Base-by-base conservation (phyloP, 2,888 invertebrate genomes). In the Dicranocentrus wangi region DNA sequence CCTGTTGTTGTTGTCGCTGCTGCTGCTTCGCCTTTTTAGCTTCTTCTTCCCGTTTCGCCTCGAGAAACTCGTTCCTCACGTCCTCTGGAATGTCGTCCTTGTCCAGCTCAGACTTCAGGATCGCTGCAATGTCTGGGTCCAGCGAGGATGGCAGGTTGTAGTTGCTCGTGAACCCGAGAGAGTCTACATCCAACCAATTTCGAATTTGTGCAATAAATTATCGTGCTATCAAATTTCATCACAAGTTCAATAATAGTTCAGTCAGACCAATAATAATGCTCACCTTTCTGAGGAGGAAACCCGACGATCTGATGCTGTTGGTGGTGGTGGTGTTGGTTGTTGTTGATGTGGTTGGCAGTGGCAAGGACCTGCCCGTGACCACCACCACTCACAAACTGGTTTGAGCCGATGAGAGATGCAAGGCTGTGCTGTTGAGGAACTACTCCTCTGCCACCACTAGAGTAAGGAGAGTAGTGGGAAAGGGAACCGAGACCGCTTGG, bases 11-110 rank as follows among this genome's bases (percentile, higher is more conserved):
- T 27, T 21, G 47, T 10, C 42, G 17, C 15, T 42, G 47, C 43
- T 66, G 65, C n/a, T 55, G 65, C 27, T 76, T 7, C 19, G 51
- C 51, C 25, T 70, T 69, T 19, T 63, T 63, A n/a, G 75, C 25
- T 3, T 63, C 15, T 17, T 73, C 55, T 43, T 83, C 81, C 25
- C 75, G 15, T 28, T 85, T 75, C 2, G 82, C 81, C 23, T 83
- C 82, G 23, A 75, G 47, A 61, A 85, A 85, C 23, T 85, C 85
- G 51, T 85, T 70, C 5, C 85, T 51, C 69, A 82, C 81, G 51
- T 84, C 85, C 60, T 80, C 83, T 8, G 85, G 85, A 25, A 85
- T 81, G 53, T 85, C 85, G 53, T 85, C 85, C 65, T 85, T 85
- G 69, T 84, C 84, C 43, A 85, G 27, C 63, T 85, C 85, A 1